Evolutionary conservation across 2,888 invertebrate genomes (phyloP), one percentile per base, ranked within the genome.

Genomic region (Sinotaia quadrata): DNA sequence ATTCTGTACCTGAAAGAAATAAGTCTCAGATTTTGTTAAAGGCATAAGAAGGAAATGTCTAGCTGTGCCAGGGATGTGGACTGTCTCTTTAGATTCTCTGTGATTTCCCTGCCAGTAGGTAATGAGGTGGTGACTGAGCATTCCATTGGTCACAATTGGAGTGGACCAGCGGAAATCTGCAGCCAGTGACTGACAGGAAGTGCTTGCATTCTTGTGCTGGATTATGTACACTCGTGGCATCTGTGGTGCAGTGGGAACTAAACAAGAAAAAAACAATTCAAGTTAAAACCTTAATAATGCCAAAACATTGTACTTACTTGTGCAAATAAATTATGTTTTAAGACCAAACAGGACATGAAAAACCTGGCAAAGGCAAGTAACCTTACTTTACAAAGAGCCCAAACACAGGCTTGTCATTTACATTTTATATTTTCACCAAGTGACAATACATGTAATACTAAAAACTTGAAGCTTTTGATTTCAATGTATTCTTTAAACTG

Each of bases 151-250:
- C 67, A 91, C 91, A 47, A 90, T 87, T 0, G 97, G 96, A 0
- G 91, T 89, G 75, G 93, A 92, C 97, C 97, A 97, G 7, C 96
- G 92, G 76, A 94, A 92, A 77, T 92, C 91, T 0, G 92, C 93
- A 8, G 91, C 91, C 36, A 85, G 77, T 7, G 81, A 77, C 51
- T 80, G 78, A 63, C 76, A 73, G n/a, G 79, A 78, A 1, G 74
- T 69, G 34, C 78, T 68, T 34, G 78, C 76, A 59, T 82, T 77
- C 59, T 85, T 83, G 41, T 85, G 84, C 70, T 84, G 91, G 18
- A 91, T 91, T 49, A 95, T 91, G 84, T 93, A 97, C 7, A 93
- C 91, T 52, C 96, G 90, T 0, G 94, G 91, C 65, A 92, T 91
- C 0, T 90, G 89, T 0, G 96, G 96, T 31, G 92, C 92, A 1